These are phyloP conservation scores for Parthenolecanium corni DNA, from an alignment of 2,888 invertebrate genomes.

Conservation along the genomic window DNA sequence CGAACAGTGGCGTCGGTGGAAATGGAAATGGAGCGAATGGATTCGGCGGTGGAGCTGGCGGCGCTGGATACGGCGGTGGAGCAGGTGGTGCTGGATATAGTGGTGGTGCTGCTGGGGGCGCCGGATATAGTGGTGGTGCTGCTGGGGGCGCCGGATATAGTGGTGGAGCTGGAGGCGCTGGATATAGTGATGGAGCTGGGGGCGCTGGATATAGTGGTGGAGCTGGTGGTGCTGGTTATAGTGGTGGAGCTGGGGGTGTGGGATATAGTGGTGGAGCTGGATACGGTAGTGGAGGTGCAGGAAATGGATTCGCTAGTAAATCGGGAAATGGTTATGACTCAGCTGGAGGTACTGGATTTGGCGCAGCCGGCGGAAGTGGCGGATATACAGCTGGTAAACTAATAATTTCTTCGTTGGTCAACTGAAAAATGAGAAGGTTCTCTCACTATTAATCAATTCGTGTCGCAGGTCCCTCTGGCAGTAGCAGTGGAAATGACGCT, in stretches of 20 bases:
- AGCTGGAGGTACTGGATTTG: background rate
- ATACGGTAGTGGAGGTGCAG: background rate
- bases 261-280: background rate
- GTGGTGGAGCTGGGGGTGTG: background rate
- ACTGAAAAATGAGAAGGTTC: no score
- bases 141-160: background rate
- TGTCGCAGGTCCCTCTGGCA: no score
- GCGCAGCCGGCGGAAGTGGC: background rate
- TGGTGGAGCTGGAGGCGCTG: constrained; percentile 12
- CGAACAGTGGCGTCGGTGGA: constrained; percentile 32
- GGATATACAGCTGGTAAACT: constrained; percentile 3
- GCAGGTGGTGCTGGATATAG: constrained; percentile 33
- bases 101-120: constrained; percentile 30
- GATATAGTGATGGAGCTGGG: background rate
- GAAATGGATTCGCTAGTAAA: background rate
- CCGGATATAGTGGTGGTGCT: constrained; percentile 5
- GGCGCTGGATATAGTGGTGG: background rate
- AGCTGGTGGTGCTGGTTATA: background rate
- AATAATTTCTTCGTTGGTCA: background rate
- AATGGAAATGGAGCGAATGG: constrained; percentile 34
- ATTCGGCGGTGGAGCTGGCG: constrained; percentile 33
- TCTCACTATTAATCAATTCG: no score
- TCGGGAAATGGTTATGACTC: background rate
- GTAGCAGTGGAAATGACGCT: background rate
- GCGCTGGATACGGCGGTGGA: constrained; percentile 37